Conservation (phyloP, 92 coral and sea anemone species). For the Anthopleura xanthogrammica region DNA sequence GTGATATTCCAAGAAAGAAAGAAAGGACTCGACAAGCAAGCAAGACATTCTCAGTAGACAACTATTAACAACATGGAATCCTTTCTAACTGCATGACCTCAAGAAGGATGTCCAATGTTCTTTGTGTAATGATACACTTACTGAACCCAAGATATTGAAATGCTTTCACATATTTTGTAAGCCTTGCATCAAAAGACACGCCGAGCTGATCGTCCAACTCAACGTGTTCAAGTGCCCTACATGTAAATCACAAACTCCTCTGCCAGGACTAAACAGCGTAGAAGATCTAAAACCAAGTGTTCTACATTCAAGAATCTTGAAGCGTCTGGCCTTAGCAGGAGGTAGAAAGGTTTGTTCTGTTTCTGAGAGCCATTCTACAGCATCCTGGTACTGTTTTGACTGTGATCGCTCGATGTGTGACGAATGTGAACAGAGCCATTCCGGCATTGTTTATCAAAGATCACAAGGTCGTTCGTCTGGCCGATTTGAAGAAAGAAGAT, state of each 20-base stretch:
- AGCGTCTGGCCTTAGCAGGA: background rate
- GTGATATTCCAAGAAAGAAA: background rate
- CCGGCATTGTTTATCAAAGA: background rate
- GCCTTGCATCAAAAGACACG: background rate
- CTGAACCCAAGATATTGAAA: background rate
- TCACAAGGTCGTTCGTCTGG: background rate
- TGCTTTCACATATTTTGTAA: background rate
- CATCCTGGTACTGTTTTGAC: background rate
- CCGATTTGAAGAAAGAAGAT: slow-evolving; percentile 1
- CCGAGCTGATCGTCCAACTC: background rate
- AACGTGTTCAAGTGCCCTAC: background rate
- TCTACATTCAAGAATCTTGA: background rate
- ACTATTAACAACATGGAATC: background rate
- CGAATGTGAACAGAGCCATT: background rate
- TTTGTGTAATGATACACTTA: background rate
- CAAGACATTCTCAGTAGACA: background rate
- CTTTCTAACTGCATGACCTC: background rate
- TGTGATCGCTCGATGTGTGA: background rate
- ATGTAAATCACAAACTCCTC: background rate
- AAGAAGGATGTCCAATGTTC: background rate
- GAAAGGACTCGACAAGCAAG: background rate
- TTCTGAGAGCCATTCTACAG: background rate
- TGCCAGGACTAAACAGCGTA: background rate
- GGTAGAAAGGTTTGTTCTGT: background rate
- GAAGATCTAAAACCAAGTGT: background rate